These are phyloP conservation scores for Rhipidura dahli DNA, from an alignment of 2,113 vertebrate genomes.

Conservation along the genomic window DNA sequence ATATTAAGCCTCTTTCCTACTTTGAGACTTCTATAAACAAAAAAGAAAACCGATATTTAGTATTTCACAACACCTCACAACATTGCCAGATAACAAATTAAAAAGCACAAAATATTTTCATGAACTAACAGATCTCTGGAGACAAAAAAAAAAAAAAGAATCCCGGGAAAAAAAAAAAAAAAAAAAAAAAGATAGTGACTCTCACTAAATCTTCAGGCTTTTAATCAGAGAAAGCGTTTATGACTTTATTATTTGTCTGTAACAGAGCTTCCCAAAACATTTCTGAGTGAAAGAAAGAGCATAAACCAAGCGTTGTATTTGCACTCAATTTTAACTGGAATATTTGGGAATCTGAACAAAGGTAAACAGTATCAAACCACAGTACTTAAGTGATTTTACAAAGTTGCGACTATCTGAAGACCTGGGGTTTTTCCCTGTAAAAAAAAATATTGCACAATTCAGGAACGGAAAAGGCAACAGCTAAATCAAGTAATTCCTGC, in stretches of 20 bases:
- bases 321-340: constrained; percentile 28
- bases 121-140: not conserved
- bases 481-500: constrained; percentile 49
- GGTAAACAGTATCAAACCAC: constrained; percentile 26
- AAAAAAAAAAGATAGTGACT: not conserved
- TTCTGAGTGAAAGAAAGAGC: not conserved
- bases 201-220: not conserved
- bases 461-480: constrained; percentile 32
- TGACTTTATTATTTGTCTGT: constrained; percentile 4
- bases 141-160: not conserved
- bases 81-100: not conserved
- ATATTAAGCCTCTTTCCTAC: constrained; percentile 81
- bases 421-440: not conserved
- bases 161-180: not conserved
- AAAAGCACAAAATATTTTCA: constrained; percentile 46
- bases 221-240: not conserved
- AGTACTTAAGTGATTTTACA: constrained; percentile 21
- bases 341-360: constrained; percentile 24
- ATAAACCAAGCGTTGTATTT: constrained; percentile 19
- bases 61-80: constrained; percentile 52
- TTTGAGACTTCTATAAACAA: constrained; percentile 69
- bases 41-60: constrained; percentile 17
- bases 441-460: constrained; percentile 53
- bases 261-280: constrained; percentile 49
- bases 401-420: not conserved